Base-by-base conservation (phyloP, 2,797 vertebrate species). In the Channallabes apus region DNA sequence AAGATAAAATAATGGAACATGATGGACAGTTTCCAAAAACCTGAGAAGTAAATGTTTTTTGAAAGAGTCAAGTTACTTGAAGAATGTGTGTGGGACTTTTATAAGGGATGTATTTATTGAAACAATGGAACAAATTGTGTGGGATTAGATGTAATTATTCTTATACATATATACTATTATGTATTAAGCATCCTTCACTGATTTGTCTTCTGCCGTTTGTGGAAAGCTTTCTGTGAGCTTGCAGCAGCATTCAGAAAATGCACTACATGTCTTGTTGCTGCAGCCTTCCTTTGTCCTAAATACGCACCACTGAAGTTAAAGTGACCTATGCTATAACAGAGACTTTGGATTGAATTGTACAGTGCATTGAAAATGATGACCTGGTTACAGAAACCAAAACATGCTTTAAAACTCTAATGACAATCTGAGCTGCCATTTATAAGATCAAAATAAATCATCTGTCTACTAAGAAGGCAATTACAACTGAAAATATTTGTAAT, bases 161-260 rank as follows among this genome's bases (percentile, higher is more conserved):
- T 80, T 95, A 94, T 95, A 95, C 90, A 95, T 94, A 95, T 89
- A 92, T 91, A 91, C 92, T 86, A 89, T 91, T 86, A 89, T 84
- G 88, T 87, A 89, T 89, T 92, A 90, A 88, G 89, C 93, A 92
- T 95, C 83, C 92, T 93, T 90, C 91, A 90, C 92, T 88, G 91
- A 92, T 93, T 82, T 67, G 22, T 81, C 6, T 54, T 81, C 15
- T 54, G 62, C n/a, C 62, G 2, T 88, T 89, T 90, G 89, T 90
- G 89, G 87, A 90, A 88, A 86, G 86, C 92, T 92, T 92, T 90
- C 89, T 91, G 89, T 88, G 91, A 92, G 91, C 92, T 93, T 92
- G 91, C 89, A 89, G 90, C 91, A 92, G 88, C 91, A 84, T 91
- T 89, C 79, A 79, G 87, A 86, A 93, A 89, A 92, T 93, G 91